Base-by-base conservation (phyloP, 2,797 vertebrate genomes). In the Staurois parvus region DNA sequence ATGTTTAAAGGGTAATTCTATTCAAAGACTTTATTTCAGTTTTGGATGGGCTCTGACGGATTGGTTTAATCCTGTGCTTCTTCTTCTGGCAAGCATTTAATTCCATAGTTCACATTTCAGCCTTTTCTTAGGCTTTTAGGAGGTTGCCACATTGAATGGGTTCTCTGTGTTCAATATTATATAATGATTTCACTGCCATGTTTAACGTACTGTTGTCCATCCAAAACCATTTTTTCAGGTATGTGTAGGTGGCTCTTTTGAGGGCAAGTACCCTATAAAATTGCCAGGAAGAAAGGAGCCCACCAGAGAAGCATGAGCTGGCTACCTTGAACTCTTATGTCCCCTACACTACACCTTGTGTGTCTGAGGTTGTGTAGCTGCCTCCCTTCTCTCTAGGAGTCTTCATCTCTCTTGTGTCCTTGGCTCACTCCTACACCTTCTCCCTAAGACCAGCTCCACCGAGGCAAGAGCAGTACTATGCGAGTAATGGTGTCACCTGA, bases 261-360 rank as follows among this genome's bases (percentile, higher is more conserved):
- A n/a, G n/a, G n/a, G n/a, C n/a, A n/a, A n/a, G n/a, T n/a, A n/a
- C n/a, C n/a, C n/a, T n/a, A n/a, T n/a, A n/a, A n/a, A n/a, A n/a
- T n/a, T 76, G 59, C 30, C 34, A 40, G 69, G 59, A 29, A 83
- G 32, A n/a, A 26, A 69, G 26, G 10, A 76, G 26, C 66, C 48
- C 40, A 12, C 40, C 4, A 79, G 56, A 87, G 28, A 28, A 68
- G 69, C 45, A 66, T 64, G 68, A 56, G 66, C 42, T 19, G 19
- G 79, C 79, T 73, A 56, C 48, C 70, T 81, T n/a, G 69, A 73
- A 81, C 30, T 28, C 32, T 81, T 13, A 26, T 72, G 40, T 73
- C 15, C 24, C 64, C 72, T 48, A 59, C 79, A 69, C 45, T 48
- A 42, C 48, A 81, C 70, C 32, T 66, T 28, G 32, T 42, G 79